These are phyloP conservation scores for Formica aserva DNA, from an alignment of 2,888 invertebrate genomes.

Conservation along the genomic window DNA sequence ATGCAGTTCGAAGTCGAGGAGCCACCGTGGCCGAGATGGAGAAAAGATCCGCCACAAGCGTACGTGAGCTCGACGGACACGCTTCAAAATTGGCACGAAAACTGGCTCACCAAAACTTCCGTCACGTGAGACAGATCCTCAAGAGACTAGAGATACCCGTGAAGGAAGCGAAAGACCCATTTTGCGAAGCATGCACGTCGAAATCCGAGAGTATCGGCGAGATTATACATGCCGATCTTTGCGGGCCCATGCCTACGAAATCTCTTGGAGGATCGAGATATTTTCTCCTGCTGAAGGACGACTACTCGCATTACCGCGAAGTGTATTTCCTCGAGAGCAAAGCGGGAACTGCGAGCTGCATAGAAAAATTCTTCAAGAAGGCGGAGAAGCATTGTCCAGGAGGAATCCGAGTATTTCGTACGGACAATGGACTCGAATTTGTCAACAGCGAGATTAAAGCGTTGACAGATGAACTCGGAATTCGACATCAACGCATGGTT, in stretches of 20 bases:
- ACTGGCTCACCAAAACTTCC: conserved; percentile 60
- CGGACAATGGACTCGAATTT: conserved; percentile 14
- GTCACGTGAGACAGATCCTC: conserved; percentile 49
- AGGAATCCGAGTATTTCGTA: neutral
- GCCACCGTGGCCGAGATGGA: neutral
- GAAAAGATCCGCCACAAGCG: neutral
- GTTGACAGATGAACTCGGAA: neutral
- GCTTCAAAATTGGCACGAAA: conserved; percentile 54
- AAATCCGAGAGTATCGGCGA: neutral
- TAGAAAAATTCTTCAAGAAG: neutral
- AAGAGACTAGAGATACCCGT: neutral
- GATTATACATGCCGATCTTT: neutral
- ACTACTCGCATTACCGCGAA: neutral
- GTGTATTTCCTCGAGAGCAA: neutral
- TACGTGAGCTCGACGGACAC: neutral
- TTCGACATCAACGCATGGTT: neutral
- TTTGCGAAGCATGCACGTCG: neutral
- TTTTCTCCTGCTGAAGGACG: conserved; percentile 2
- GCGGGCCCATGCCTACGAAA: neutral
- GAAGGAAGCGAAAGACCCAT: neutral
- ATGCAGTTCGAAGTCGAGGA: conserved; percentile 54
- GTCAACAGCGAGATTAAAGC: neutral
- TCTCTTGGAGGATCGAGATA: neutral
- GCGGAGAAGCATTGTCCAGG: neutral
- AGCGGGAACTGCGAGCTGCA: neutral